phyloP scores from a whole-genome alignment of 2,113 vertebrate genomes.

The Dolichotis patagonum region DNA sequence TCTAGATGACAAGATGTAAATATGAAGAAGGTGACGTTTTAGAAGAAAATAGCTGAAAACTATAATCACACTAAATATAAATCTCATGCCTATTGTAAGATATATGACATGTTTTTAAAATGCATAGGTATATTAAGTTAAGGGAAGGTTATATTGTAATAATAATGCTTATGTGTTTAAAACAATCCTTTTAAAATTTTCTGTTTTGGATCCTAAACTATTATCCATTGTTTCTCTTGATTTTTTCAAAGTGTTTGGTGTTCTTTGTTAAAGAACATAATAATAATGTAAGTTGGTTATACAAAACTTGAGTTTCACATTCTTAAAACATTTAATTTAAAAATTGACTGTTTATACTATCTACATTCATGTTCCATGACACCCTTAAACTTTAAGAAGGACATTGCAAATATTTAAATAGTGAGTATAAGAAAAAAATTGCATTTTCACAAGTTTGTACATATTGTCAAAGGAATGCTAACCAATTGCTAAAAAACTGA shows the following conservation, averaged over 20 bases:
- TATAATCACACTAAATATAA: neutral
- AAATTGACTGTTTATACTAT: neutral
- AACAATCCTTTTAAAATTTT: neutral
- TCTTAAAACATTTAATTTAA: neutral
- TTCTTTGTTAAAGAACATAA: neutral
- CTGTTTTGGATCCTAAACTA: neutral
- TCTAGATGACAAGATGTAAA: slow-evolving; percentile 14
- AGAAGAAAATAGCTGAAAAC: neutral
- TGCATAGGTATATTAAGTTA: neutral
- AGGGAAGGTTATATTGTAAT: neutral
- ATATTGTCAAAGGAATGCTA: neutral
- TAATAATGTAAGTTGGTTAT: neutral
- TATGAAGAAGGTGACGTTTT: neutral
- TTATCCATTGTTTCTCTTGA: neutral
- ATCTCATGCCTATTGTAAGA: neutral
- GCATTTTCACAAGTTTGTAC: neutral
- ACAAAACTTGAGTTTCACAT: slow-evolving; percentile 42
- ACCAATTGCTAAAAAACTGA: neutral
- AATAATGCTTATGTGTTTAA: neutral
- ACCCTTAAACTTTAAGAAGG: slow-evolving; percentile 38
- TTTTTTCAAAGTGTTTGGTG: neutral
- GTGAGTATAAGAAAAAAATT: neutral
- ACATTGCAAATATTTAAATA: neutral
- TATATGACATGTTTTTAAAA: slow-evolving; percentile 32
- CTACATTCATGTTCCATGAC: neutral